Percentiles rank a stretch among this genome's conserved stretches.
Conservation (phyloP, 2,888 invertebrate species). For the Punctoribates punctum region DNA sequence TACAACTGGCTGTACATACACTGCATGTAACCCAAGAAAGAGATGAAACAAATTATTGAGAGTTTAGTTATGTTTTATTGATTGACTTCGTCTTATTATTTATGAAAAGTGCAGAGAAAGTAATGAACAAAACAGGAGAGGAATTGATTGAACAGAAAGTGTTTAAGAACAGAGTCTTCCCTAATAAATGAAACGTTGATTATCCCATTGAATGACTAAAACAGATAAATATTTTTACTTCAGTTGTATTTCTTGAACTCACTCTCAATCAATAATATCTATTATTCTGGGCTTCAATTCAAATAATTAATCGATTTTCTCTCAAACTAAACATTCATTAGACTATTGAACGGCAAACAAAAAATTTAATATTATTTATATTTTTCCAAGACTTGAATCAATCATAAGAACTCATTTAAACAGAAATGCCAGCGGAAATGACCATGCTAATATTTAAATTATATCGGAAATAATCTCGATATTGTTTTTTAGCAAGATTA, state of each 20-base stretch:
- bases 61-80: neutral
- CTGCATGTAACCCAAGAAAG: neutral
- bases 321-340: neutral
- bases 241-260: neutral
- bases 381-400: neutral
- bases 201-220: neutral
- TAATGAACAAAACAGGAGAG: neutral
- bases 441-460: too few species aligned
- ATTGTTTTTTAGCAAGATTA: too few species aligned
- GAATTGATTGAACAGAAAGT: neutral
- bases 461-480: too few species aligned
- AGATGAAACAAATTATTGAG: neutral
- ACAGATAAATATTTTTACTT: neutral
- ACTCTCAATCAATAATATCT: slow-evolving; percentile 1
- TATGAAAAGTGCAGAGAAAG: neutral
- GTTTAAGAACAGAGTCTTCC: neutral
- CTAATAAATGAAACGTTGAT: slow-evolving; percentile 2
- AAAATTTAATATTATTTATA: neutral
- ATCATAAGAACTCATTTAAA: neutral
- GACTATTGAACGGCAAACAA: neutral
- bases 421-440: too few species aligned
- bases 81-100: neutral
- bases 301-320: slow-evolving; percentile 13
- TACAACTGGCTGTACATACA: neutral
- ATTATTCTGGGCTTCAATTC: neutral